phyloP scores from a whole-genome alignment of 2,113 vertebrate species.

The Rhinogobius similis region DNA sequence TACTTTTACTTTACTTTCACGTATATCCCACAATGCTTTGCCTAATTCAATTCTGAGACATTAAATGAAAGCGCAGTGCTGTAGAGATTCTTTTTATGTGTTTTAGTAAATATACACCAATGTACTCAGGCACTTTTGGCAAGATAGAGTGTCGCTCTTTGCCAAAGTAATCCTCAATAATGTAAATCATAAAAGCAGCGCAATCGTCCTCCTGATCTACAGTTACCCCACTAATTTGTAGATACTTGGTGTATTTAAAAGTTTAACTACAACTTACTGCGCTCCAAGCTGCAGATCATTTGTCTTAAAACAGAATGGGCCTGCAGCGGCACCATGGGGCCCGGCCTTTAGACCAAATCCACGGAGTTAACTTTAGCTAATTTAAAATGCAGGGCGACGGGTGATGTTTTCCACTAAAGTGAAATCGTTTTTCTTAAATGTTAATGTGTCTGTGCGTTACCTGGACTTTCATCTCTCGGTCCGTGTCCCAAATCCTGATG shows the following conservation, averaged over 20 bases:
- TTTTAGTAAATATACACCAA: no score
- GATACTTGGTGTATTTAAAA: background rate
- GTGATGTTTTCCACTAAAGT: background rate
- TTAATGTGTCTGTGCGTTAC: constrained; percentile 61
- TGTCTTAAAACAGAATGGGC: background rate
- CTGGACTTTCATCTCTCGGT: constrained; percentile 97
- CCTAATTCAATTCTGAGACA: no score
- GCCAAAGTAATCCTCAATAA: background rate
- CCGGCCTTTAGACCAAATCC: background rate
- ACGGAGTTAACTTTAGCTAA: background rate
- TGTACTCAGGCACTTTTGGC: no score
- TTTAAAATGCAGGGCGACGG: background rate
- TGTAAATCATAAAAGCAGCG: background rate
- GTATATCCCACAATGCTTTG: no score
- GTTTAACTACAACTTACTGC: background rate
- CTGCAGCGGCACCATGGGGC: background rate
- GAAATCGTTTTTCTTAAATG: background rate
- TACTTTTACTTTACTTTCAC: no score
- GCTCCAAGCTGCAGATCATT: background rate
- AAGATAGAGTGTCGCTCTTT: background rate
- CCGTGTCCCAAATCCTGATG: constrained; percentile 96
- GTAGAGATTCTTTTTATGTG: no score
- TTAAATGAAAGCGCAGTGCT: no score
- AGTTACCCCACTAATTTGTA: no score
- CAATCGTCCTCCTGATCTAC: no score